Conservation (phyloP, 2,888 invertebrate genomes). For the Andrena trimmerana region DNA sequence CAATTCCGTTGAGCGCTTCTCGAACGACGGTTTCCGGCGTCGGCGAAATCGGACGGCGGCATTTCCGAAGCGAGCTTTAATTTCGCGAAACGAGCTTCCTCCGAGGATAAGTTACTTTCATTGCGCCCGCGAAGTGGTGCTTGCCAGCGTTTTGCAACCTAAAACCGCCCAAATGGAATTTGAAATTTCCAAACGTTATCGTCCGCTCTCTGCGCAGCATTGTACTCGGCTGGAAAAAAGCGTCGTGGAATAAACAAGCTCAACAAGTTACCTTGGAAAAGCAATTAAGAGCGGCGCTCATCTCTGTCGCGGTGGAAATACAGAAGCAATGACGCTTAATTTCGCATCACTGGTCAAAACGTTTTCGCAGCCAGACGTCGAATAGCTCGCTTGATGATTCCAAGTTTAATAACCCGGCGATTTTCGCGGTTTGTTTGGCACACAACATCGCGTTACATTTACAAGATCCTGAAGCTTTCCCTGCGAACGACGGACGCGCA, state of each 20-base stretch:
- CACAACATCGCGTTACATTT: slow-evolving; percentile 27
- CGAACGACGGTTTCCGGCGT: neutral
- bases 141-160: neutral
- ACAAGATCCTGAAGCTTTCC: slow-evolving; percentile 37
- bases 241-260: slow-evolving; percentile 33
- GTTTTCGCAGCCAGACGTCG: neutral
- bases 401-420: slow-evolving; percentile 62
- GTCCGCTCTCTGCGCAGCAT: neutral
- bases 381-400: slow-evolving; percentile 55
- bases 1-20: slow-evolving; percentile 18
- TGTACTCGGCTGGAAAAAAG: neutral
- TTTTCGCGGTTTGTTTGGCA: slow-evolving; percentile 61
- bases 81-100: slow-evolving; percentile 20
- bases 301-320: neutral
- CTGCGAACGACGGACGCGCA: slow-evolving; percentile 44
- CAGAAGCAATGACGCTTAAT: neutral
- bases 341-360: slow-evolving; percentile 11
- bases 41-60: slow-evolving; percentile 7
- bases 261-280: neutral
- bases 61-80: slow-evolving; percentile 21
- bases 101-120: slow-evolving; percentile 17
- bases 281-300: slow-evolving; percentile 9
- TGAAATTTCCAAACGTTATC: slow-evolving; percentile 1
- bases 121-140: slow-evolving; percentile 2
- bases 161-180: neutral